Percentiles rank a stretch among this genome's conserved stretches.
Conservation (phyloP, 1,140 invertebrate genomes). For the Drosophila busckii region DNA sequence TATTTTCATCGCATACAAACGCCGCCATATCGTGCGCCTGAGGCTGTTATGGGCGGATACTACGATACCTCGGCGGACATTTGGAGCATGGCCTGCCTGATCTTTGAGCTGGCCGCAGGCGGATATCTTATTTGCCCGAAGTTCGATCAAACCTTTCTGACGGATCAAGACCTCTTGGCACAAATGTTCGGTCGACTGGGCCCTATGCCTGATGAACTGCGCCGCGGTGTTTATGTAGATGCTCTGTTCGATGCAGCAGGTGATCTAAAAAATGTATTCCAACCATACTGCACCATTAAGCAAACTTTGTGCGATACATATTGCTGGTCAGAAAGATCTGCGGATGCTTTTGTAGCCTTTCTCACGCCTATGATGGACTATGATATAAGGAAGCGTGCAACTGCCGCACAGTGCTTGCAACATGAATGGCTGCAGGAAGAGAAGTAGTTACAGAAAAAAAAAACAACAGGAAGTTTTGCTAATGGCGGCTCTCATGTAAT, state of each 20-base stretch:
- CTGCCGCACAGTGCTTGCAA: slow-evolving; percentile 93
- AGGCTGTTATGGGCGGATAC: slow-evolving; percentile 94
- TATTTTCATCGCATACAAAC: too few species aligned
- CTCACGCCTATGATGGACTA: slow-evolving; percentile 95
- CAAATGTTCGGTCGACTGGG: slow-evolving; percentile 98
- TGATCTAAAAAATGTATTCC: too few species aligned
- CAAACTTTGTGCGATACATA: slow-evolving; percentile 97
- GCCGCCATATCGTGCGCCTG: slow-evolving; percentile 95
- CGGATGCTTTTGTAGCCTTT: slow-evolving; percentile 92
- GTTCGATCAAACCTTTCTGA: slow-evolving; percentile 87
- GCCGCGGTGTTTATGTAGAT: too few species aligned
- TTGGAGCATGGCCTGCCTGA: slow-evolving; percentile 98
- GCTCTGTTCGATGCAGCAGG: too few species aligned
- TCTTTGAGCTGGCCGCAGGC: slow-evolving; percentile 98
- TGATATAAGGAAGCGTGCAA: slow-evolving; percentile 92
- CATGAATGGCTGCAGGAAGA: slow-evolving; percentile 89
- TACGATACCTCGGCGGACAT: slow-evolving; percentile 97
- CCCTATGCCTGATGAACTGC: too few species aligned
- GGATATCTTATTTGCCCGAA: slow-evolving; percentile 99
- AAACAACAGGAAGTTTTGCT: background rate
- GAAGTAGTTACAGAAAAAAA: background rate
- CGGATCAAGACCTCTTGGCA: slow-evolving; percentile 98
- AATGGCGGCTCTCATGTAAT: too few species aligned
- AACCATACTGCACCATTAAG: too few species aligned
- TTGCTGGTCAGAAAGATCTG: slow-evolving; percentile 90